Conservation (phyloP, 2,113 vertebrate genomes). For the Melanerpes formicivorus region DNA sequence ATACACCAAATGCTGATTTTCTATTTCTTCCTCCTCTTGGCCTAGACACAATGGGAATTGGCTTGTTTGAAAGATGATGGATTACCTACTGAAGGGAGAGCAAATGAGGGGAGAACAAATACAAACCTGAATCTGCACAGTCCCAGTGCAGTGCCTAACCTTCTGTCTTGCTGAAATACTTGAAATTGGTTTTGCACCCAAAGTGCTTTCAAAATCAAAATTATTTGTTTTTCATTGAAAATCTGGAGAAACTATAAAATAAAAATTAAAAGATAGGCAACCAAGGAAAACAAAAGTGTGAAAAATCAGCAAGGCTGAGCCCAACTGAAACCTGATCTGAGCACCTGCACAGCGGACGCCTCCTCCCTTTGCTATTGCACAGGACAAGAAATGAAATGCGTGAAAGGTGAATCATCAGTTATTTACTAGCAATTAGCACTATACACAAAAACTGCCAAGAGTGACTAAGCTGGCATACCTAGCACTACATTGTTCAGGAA, state of each 20-base stretch:
- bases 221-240: not conserved
- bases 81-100: constrained; percentile 7
- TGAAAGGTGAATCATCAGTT: not conserved
- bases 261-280: not conserved
- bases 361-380: not conserved
- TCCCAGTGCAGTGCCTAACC: not conserved
- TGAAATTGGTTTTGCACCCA: not conserved
- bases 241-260: not conserved
- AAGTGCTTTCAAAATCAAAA: not conserved
- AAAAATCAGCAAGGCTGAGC: not conserved
- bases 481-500: not conserved
- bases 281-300: not conserved
- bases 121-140: not conserved
- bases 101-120: not conserved
- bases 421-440: not conserved
- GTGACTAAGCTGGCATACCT: not conserved
- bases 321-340: not conserved
- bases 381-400: not conserved
- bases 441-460: not conserved
- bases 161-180: not conserved
- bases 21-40: constrained; percentile 43
- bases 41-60: constrained; percentile 6
- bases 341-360: not conserved
- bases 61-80: not conserved
- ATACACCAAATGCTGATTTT: constrained; percentile 42